Conservation (phyloP, 2,888 invertebrate genomes). For the Caenorhabditis angaria region DNA sequence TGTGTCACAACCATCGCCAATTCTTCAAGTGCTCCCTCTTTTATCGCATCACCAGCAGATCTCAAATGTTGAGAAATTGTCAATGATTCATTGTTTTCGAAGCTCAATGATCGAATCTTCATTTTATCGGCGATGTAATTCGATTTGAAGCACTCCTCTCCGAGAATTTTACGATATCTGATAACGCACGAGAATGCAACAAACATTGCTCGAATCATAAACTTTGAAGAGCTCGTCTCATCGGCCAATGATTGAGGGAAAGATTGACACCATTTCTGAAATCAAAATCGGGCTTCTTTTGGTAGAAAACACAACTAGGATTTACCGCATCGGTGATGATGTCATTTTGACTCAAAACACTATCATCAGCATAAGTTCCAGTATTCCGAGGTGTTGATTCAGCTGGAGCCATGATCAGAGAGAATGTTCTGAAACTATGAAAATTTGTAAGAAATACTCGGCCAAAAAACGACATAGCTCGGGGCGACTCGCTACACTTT, state of each 20-base stretch:
- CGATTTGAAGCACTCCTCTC: constrained; percentile 13
- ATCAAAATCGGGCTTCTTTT: no score
- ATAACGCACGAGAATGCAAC: constrained; percentile 23
- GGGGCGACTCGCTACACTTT: no score
- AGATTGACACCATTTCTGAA: constrained; percentile 18
- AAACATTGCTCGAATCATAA: constrained; percentile 20
- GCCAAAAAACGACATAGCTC: no score
- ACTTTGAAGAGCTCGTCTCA: constrained; percentile 8
- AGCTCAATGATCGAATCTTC: constrained; percentile 14
- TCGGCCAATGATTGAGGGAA: constrained; percentile 13
- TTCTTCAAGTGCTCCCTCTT: constrained; percentile 15
- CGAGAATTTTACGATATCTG: constrained; percentile 12
- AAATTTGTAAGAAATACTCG: no score
- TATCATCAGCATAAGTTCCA: no score
- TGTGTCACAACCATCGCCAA: constrained; percentile 15
- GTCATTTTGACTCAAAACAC: neutral
- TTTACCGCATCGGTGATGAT: neutral
- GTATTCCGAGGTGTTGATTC: no score
- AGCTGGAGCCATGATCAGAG: no score
- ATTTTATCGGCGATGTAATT: constrained; percentile 22
- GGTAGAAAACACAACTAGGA: neutral
- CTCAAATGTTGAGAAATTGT: constrained; percentile 2
- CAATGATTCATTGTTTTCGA: constrained; percentile 4
- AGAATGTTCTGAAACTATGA: no score
- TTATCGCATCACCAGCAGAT: constrained; percentile 7